Percentiles rank a stretch among this genome's conserved stretches.
Conservation (phyloP, 2,113 vertebrate species). For the Microtus montanus region DNA sequence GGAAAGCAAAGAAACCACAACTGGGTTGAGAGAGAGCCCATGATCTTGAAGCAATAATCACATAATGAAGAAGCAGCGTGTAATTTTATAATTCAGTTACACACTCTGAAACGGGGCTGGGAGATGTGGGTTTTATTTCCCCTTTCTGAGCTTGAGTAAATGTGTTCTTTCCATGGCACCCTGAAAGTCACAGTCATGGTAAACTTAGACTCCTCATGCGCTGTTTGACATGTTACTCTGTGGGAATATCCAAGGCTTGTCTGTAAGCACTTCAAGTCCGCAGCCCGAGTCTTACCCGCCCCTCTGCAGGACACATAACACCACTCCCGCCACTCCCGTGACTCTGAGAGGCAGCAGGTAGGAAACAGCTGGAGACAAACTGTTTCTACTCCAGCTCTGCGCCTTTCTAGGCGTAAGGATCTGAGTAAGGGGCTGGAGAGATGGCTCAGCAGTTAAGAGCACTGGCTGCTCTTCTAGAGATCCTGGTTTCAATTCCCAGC, state of each 20-base stretch:
- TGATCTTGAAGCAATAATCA: conserved; percentile 64
- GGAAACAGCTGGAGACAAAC: background rate
- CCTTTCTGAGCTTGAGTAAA: background rate
- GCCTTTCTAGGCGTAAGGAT: background rate
- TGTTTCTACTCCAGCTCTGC: background rate
- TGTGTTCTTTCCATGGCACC: background rate
- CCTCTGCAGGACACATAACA: background rate
- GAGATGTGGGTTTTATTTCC: background rate
- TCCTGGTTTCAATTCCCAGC: background rate
- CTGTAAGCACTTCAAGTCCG: background rate
- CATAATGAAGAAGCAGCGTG: conserved; percentile 47
- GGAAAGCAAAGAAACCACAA: conserved; percentile 57
- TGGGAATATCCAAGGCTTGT: background rate
- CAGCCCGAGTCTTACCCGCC: background rate
- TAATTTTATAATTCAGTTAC: conserved; percentile 57
- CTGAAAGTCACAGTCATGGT: background rate
- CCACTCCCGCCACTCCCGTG: rapidly evolving
- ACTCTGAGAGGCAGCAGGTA: background rate
- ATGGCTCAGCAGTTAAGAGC: background rate
- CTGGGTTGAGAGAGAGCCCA: conserved; percentile 50
- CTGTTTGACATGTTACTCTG: background rate
- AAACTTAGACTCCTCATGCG: background rate
- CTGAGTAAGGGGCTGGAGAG: background rate
- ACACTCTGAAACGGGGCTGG: background rate
- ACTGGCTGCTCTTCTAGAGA: background rate